Base-by-base conservation (phyloP, 1,140 invertebrate genomes). In the Atta texana region DNA sequence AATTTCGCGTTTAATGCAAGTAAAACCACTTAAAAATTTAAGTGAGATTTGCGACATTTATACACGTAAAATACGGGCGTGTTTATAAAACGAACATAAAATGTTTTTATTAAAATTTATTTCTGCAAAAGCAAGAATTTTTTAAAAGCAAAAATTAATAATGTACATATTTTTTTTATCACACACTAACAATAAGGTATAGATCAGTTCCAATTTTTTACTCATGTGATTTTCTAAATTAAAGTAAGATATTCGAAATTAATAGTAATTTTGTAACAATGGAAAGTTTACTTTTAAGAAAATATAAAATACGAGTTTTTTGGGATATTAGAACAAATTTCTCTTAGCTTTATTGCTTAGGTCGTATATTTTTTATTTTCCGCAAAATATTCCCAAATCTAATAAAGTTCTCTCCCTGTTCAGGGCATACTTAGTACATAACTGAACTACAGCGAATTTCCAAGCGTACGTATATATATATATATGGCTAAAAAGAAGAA, bases 321-420 rank as follows among this genome's bases (percentile, higher is more conserved):
- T 24, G 16, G 74, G 12, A 59, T 59, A 28, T 3, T 0, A 51
- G 61, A 2, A 82, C 53, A 76, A 77, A 76, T 49, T 80, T 7
- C 44, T 53, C 39, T n/a, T 28, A 57, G 8, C n/a, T 31, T 55
- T 64, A 68, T 1, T 39, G 49, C 39, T 57, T 44, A 39, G 34
- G 18, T 39, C 18, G 6, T 21, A 72, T 68, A 34, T 66, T 64
- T 59, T 68, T 78, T 51, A 86, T 80, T 88, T 86, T 31, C 28
- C 8, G 18, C 28, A 44, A 80, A 28, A 24, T 74, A 57, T 55
- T 49, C 18, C 4, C 16, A 86, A 69, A 84, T 75, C 16, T 53
- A 61, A 72, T 55, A 80, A 66, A 63, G 31, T 86, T 88, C 31
- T 74, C 10, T 34, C 16, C 55, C 57, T 53, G 69, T 57, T 39